These are phyloP conservation scores for Calliopsis andreniformis DNA, from an alignment of 1,140 invertebrate species.

Conservation along the genomic window DNA sequence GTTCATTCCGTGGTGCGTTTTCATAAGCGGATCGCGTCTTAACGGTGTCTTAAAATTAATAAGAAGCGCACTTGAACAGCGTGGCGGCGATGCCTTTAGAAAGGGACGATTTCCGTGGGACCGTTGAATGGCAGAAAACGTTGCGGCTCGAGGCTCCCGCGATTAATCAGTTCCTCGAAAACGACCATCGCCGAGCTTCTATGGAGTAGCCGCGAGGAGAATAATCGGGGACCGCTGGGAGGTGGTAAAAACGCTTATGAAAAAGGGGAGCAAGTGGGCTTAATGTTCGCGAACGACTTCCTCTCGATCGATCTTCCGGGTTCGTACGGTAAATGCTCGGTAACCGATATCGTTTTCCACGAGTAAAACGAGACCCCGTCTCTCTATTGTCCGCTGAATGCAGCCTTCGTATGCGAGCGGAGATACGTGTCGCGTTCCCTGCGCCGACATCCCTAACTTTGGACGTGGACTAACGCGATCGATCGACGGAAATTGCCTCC, in stretches of 20 bases:
- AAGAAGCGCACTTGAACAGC: background rate
- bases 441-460: background rate
- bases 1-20: background rate
- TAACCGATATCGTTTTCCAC: constrained; percentile 47
- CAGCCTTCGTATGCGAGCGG: constrained; percentile 2
- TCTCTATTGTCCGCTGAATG: constrained; percentile 28
- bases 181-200: constrained; percentile 10
- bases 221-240: background rate
- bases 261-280: constrained; percentile 24
- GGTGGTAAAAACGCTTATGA: constrained; percentile 36
- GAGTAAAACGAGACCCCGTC: background rate
- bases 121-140: constrained; percentile 13
- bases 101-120: constrained; percentile 24
- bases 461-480: background rate
- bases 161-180: constrained; percentile 53
- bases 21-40: background rate
- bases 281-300: constrained; percentile 52
- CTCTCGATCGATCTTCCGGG: constrained; percentile 65
- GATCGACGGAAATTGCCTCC: background rate
- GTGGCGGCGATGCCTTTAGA: background rate
- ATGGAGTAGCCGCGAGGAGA: background rate
- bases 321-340: constrained; percentile 55
- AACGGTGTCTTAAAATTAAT: constrained; percentile 15
- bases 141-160: background rate
- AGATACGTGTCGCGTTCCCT: constrained; percentile 2